Conservation (phyloP, 1,140 invertebrate species). For the Rhyacophila brunnea region DNA sequence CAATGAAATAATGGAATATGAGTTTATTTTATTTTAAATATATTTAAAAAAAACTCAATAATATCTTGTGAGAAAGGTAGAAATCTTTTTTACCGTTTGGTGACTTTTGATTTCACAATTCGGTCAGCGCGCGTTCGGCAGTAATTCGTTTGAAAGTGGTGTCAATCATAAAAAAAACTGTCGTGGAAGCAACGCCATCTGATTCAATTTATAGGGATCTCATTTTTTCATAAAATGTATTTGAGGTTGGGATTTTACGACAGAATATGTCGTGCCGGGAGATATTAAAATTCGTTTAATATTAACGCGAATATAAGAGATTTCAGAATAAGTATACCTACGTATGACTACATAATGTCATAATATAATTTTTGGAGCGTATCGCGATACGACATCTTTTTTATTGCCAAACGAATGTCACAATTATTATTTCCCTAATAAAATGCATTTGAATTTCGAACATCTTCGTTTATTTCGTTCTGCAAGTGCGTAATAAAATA, state of each 20-base stretch:
- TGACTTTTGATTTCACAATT: not conserved
- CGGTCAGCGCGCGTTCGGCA: not conserved
- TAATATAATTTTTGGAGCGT: not conserved
- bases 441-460: too few species aligned
- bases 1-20: too few species aligned
- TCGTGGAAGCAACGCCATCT: constrained; percentile 4
- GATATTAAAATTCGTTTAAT: constrained; percentile 28
- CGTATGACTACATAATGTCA: not conserved
- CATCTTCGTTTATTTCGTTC: too few species aligned
- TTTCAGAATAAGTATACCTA: not conserved
- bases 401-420: not conserved
- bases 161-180: constrained; percentile 14
- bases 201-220: constrained; percentile 29
- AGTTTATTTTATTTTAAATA: too few species aligned
- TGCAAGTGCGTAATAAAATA: too few species aligned
- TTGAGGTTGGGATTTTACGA: constrained; percentile 28
- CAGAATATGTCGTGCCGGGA: constrained; percentile 24
- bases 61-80: too few species aligned
- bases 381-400: not conserved
- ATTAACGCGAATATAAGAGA: constrained; percentile 16
- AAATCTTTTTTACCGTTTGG: too few species aligned
- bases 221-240: constrained; percentile 29
- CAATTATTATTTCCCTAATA: too few species aligned
- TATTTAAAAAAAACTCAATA: too few species aligned
- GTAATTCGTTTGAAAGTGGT: constrained; percentile 16